Conservation (phyloP, 2,888 invertebrate species). For the Tethea ocularis region DNA sequence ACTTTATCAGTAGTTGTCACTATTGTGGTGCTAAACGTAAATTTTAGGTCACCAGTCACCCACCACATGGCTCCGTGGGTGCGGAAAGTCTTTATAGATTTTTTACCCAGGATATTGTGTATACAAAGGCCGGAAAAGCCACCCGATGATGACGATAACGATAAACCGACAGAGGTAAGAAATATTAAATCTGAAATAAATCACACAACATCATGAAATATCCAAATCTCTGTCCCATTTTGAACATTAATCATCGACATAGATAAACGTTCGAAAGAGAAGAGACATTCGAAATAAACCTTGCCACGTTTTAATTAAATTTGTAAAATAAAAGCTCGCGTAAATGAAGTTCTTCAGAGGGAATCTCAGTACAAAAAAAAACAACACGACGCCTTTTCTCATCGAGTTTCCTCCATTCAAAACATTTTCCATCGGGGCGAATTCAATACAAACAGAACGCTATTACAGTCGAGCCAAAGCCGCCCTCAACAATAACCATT, state of each 20-base stretch:
- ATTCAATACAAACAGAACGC: constrained; percentile 70
- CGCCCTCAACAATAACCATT: constrained; percentile 71
- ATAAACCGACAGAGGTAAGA: constrained; percentile 80
- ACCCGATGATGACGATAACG: constrained; percentile 84
- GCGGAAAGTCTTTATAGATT: constrained; percentile 92
- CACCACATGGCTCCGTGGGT: constrained; percentile 97
- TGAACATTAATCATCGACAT: constrained; percentile 50
- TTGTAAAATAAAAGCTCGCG: constrained; percentile 63
- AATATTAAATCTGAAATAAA: constrained; percentile 40
- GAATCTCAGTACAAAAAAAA: constrained; percentile 61
- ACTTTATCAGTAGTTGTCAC: constrained; percentile 96
- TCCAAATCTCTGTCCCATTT: constrained; percentile 36
- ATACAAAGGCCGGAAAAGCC: constrained; percentile 95
- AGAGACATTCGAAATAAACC: constrained; percentile 44
- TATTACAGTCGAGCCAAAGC: constrained; percentile 57
- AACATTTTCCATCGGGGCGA: constrained; percentile 66
- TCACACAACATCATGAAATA: constrained; percentile 28
- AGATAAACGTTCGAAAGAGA: constrained; percentile 39
- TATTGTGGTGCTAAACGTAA: constrained; percentile 96
- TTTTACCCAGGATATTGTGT: constrained; percentile 93
- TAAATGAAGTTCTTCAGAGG: constrained; percentile 61
- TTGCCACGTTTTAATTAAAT: constrained; percentile 63
- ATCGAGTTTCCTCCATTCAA: constrained; percentile 65
- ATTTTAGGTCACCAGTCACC: constrained; percentile 95
- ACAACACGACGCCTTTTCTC: constrained; percentile 62